Percentiles rank a stretch among this genome's conserved stretches.
phyloP scores from a whole-genome alignment of 1,140 invertebrate genomes.

The Ostrea denselamellosa region DNA sequence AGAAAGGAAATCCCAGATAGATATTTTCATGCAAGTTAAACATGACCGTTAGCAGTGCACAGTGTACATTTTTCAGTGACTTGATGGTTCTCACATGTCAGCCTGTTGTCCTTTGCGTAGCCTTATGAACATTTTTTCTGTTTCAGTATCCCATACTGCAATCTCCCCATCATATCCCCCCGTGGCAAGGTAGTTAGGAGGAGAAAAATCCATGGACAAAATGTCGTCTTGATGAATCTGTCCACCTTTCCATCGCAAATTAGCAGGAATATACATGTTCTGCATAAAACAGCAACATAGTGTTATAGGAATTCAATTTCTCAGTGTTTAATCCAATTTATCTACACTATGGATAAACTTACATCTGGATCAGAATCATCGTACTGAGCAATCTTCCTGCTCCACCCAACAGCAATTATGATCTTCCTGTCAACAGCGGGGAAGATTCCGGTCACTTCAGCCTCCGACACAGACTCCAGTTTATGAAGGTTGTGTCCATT shows the following conservation, averaged over 20 bases:
- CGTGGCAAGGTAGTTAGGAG: conserved; percentile 75
- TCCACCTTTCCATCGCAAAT: conserved; percentile 75
- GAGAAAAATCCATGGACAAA: conserved; percentile 70
- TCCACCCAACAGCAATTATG: conserved; percentile 77
- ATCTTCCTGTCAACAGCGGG: conserved; percentile 73
- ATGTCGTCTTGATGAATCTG: conserved; percentile 78
- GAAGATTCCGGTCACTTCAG: conserved; percentile 77
- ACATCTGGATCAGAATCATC: conserved; percentile 77
- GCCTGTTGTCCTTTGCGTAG: conserved; percentile 70
- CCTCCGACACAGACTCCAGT: conserved; percentile 73
- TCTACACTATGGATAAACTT: conserved; percentile 52
- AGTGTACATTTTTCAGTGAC: not conserved
- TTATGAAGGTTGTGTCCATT: conserved; percentile 79
- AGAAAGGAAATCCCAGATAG: too few species aligned
- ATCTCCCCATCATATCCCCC: conserved; percentile 77
- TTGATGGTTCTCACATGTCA: conserved; percentile 64
- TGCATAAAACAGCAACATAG: conserved; percentile 48
- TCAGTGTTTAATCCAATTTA: not conserved
- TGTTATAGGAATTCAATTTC: not conserved
- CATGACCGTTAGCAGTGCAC: not conserved
- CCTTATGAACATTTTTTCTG: conserved; percentile 73
- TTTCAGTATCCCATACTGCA: conserved; percentile 77
- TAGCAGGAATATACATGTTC: conserved; percentile 75
- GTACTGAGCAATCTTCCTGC: conserved; percentile 73
- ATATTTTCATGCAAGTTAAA: too few species aligned